phyloP scores from a whole-genome alignment of 2,888 invertebrate genomes.

The Cerastoderma edule region DNA sequence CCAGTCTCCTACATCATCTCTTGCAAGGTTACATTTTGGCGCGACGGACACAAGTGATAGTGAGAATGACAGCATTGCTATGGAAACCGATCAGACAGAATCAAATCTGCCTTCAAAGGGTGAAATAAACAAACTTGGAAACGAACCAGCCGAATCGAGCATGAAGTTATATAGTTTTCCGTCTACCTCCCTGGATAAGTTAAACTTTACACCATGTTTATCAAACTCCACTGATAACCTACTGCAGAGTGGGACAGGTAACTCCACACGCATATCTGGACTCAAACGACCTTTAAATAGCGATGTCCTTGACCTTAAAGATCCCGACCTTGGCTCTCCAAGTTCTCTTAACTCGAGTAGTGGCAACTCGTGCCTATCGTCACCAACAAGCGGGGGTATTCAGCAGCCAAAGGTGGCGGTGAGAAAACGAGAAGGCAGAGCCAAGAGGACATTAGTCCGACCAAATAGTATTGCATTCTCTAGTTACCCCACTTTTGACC shows the following conservation, averaged over 20 bases:
- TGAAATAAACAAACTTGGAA: neutral
- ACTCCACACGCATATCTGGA: slow-evolving; percentile 33
- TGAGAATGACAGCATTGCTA: slow-evolving; percentile 35
- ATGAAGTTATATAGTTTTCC: slow-evolving; percentile 72
- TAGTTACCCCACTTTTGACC: slow-evolving; percentile 79
- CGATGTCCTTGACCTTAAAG: slow-evolving; percentile 47
- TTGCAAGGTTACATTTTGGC: slow-evolving; percentile 54
- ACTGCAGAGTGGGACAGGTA: slow-evolving; percentile 18
- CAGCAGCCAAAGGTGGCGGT: slow-evolving; percentile 66
- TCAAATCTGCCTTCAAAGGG: slow-evolving; percentile 22
- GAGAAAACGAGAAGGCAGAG: slow-evolving; percentile 76
- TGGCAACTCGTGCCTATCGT: slow-evolving; percentile 59
- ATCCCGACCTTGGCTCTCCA: slow-evolving; percentile 59
- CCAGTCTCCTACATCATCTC: slow-evolving; percentile 50
- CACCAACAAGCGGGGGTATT: slow-evolving; percentile 47
- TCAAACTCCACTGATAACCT: slow-evolving; percentile 62
- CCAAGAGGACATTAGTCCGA: slow-evolving; percentile 76
- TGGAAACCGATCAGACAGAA: slow-evolving; percentile 31
- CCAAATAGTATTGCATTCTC: slow-evolving; percentile 83
- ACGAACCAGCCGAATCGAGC: slow-evolving; percentile 15
- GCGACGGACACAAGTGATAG: slow-evolving; percentile 49
- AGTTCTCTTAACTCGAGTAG: slow-evolving; percentile 49
- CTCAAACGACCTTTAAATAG: slow-evolving; percentile 56
- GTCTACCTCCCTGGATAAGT: slow-evolving; percentile 81
- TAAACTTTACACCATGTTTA: slow-evolving; percentile 82